Percentiles rank a stretch among this genome's conserved stretches.
Evolutionary conservation across 64 coral and sea anemone species (phyloP).

Genomic region (Astreopora myriophthalma): DNA sequence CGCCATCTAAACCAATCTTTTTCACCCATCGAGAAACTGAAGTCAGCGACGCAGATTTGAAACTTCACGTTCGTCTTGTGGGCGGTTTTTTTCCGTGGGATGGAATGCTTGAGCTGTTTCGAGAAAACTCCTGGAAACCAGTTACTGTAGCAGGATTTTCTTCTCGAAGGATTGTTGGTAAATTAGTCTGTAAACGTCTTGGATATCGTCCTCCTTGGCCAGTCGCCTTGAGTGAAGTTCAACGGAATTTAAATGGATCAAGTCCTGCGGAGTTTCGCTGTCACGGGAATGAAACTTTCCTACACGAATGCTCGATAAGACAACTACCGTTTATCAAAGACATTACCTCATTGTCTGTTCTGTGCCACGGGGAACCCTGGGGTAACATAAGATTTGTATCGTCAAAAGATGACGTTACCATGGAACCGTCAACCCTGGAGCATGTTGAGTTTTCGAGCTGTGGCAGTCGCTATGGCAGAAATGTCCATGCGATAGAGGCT

Average conservation of each 20-base stretch:
- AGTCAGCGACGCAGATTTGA: not conserved
- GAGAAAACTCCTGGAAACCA: conserved; percentile 63
- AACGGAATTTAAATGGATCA: not conserved
- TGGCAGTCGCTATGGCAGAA: conserved; percentile 23
- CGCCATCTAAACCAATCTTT: conserved; percentile 15
- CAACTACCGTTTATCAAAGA: not conserved
- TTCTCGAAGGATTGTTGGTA: not conserved
- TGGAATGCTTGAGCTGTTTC: conserved; percentile 42
- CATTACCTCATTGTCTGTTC: not conserved
- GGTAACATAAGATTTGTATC: conserved; percentile 67
- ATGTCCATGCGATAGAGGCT: conserved; percentile 51
- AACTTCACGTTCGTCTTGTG: conserved; percentile 27
- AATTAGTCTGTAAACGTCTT: conserved; percentile 66
- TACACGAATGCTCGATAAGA: conserved; percentile 16
- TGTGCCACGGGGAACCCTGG: conserved; percentile 56
- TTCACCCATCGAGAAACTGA: conserved; percentile 10
- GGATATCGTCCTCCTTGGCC: conserved; percentile 22
- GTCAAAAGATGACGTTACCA: not conserved
- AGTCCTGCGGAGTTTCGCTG: conserved; percentile 35
- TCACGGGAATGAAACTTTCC: conserved; percentile 66
- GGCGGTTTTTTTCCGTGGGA: conserved; percentile 77
- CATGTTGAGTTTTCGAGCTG: conserved; percentile 60
- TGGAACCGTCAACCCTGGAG: conserved; percentile 39
- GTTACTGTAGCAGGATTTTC: not conserved
- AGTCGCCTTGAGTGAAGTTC: not conserved